phyloP scores from a whole-genome alignment of 2,797 vertebrate species.

The Miichthys miiuy region DNA sequence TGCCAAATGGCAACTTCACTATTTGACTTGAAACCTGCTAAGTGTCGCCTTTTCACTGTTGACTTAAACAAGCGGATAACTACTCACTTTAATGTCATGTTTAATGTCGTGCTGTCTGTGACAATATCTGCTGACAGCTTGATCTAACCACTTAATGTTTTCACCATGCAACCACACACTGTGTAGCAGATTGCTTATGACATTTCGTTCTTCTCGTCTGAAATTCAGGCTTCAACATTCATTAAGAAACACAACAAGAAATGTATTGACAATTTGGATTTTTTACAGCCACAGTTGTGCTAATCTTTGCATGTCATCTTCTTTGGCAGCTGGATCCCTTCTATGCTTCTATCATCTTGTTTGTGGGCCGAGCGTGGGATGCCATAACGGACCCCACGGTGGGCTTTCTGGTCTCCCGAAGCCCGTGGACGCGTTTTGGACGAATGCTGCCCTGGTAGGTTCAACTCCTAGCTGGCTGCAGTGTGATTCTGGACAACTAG shows the following conservation, averaged over 20 bases:
- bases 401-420: constrained; percentile 95
- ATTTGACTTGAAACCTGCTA: constrained; percentile 2
- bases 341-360: constrained; percentile 96
- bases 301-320: constrained; percentile 5
- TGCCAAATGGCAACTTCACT: constrained; percentile 33
- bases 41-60: neutral
- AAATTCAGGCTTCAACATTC: too few species aligned
- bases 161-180: neutral
- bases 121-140: neutral
- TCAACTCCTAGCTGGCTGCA: neutral
- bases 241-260: too few species aligned
- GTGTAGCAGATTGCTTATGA: neutral
- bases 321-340: constrained; percentile 89
- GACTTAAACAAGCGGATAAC: neutral
- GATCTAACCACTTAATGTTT: neutral
- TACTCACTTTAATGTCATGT: neutral
- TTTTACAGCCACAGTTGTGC: neutral
- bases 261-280: neutral
- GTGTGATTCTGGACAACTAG: neutral
- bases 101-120: neutral
- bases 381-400: constrained; percentile 95
- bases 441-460: constrained; percentile 97
- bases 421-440: constrained; percentile 92
- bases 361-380: constrained; percentile 95
- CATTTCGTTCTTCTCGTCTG: too few species aligned